Evolutionary conservation across 2,888 invertebrate species (phyloP).

Genomic region (Protodeltote pygarga): DNA sequence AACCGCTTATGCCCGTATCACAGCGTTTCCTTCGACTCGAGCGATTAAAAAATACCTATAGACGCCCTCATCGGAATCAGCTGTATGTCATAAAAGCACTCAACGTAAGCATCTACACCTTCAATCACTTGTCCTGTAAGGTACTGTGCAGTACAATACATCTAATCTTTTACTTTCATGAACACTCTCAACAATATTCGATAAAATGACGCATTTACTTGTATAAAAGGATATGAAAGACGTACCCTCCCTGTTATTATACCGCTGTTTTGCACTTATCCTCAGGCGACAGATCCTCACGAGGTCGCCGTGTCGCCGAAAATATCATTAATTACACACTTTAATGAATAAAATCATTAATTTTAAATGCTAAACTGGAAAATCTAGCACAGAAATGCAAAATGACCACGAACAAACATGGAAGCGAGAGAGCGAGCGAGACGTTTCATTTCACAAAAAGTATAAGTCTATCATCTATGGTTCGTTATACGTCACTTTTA

Average conservation of each 20-base stretch:
- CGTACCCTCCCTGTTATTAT: constrained; percentile 86
- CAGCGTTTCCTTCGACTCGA: constrained; percentile 68
- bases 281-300: constrained; percentile 81
- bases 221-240: constrained; percentile 83
- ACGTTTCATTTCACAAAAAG: constrained; percentile 69
- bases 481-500: constrained; percentile 62
- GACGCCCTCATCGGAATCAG: constrained; percentile 82
- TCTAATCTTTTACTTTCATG: constrained; percentile 61
- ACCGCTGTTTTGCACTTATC: constrained; percentile 80
- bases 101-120: constrained; percentile 45
- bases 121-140: constrained; percentile 37
- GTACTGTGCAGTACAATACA: constrained; percentile 43
- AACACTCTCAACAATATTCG: constrained; percentile 72
- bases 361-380: constrained; percentile 78
- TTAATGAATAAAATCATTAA: constrained; percentile 76
- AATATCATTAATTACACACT: constrained; percentile 85
- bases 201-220: constrained; percentile 87
- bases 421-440: constrained; percentile 82
- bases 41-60: constrained; percentile 64
- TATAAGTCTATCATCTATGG: constrained; percentile 73
- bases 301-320: constrained; percentile 81
- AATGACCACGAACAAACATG: constrained; percentile 87
- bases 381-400: constrained; percentile 83
- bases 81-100: constrained; percentile 73
- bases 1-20: constrained; percentile 78